A percentile compares a stretch with the other conserved stretches of the same genome.
These are phyloP conservation scores for Lemur catta DNA, from an alignment of 2,797 vertebrate species.

Conservation along the genomic window DNA sequence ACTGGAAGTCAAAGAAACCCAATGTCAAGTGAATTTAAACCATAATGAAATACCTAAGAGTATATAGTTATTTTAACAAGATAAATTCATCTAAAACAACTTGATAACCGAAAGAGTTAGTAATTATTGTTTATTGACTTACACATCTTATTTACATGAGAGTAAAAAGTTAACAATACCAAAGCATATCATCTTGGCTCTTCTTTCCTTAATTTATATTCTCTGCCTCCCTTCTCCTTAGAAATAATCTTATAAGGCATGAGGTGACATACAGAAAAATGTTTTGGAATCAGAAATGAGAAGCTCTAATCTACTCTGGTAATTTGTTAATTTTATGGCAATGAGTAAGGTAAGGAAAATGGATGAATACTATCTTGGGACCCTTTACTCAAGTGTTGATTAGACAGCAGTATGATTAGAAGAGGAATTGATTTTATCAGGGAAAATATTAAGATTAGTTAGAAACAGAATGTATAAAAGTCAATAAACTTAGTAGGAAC, in stretches of 20 bases:
- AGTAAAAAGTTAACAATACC: slow-evolving; percentile 12
- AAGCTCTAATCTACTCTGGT: background rate
- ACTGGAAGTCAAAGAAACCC: background rate
- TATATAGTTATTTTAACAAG: background rate
- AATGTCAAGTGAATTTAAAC: slow-evolving; percentile 29
- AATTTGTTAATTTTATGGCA: background rate
- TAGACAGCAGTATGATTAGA: background rate
- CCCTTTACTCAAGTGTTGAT: background rate
- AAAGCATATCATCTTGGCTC: background rate
- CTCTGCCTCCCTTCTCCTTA: background rate
- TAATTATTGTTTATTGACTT: slow-evolving; percentile 16
- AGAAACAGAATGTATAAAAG: background rate
- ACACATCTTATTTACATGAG: background rate
- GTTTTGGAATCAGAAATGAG: background rate
- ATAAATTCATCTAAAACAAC: background rate
- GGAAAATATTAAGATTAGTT: slow-evolving; percentile 5
- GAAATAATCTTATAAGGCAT: background rate
- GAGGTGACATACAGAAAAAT: background rate
- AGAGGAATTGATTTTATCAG: background rate
- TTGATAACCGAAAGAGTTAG: background rate
- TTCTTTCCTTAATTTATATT: background rate
- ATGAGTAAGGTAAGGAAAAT: slow-evolving; percentile 11
- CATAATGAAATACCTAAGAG: background rate
- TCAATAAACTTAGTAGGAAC: background rate
- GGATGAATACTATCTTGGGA: background rate